These are phyloP conservation scores for Morpho achilles DNA, from an alignment of 2,888 invertebrate genomes.

Conservation along the genomic window DNA sequence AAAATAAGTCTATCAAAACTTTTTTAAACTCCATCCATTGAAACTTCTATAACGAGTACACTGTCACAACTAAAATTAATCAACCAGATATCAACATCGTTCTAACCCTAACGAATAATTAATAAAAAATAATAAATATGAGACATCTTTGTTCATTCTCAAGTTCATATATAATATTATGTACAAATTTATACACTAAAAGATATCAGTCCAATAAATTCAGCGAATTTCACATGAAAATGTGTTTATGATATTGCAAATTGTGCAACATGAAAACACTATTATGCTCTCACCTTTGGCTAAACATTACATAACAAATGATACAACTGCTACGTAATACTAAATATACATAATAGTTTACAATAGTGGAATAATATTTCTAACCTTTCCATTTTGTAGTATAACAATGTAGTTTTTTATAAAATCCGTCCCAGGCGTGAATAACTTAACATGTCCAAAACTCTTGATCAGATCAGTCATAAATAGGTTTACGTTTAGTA, in stretches of 20 bases:
- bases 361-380: too few relatives aligned
- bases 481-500: too few relatives aligned
- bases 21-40: slow-evolving; percentile 32
- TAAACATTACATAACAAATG: not conserved
- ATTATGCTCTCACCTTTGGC: slow-evolving; percentile 46
- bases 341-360: too few relatives aligned
- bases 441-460: too few relatives aligned
- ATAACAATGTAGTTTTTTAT: too few relatives aligned
- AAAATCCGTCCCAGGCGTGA: too few relatives aligned
- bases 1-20: too few relatives aligned
- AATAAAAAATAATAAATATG: slow-evolving; percentile 66
- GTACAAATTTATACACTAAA: slow-evolving; percentile 47
- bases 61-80: slow-evolving; percentile 54
- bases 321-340: not conserved
- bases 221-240: slow-evolving; percentile 39
- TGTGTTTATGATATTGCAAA: slow-evolving; percentile 22
- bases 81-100: slow-evolving; percentile 61
- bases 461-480: too few relatives aligned
- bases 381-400: too few relatives aligned
- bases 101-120: slow-evolving; percentile 49
- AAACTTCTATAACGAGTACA: slow-evolving; percentile 38
- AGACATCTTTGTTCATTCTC: slow-evolving; percentile 68
- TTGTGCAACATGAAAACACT: slow-evolving; percentile 40
- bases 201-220: slow-evolving; percentile 64
- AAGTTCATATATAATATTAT: slow-evolving; percentile 60